These are phyloP conservation scores for Nebria ingens DNA, from an alignment of 1,140 invertebrate species.

Conservation along the genomic window DNA sequence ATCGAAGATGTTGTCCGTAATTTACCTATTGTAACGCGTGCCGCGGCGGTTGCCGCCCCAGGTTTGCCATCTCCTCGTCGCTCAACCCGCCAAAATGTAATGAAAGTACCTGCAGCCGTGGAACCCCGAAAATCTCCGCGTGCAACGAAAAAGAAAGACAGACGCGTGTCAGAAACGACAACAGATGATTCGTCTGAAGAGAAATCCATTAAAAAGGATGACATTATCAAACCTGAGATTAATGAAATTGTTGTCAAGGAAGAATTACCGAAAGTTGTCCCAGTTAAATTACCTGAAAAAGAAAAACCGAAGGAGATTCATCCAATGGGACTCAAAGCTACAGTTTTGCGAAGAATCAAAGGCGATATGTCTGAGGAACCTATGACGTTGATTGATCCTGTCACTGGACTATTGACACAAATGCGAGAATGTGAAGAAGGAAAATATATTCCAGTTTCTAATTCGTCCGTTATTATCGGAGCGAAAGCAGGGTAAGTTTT, in stretches of 20 bases:
- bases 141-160: conserved; percentile 44
- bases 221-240: conserved; percentile 27
- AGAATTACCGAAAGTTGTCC: background rate
- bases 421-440: conserved; percentile 64
- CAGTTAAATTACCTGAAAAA: conserved; percentile 18
- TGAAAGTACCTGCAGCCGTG: conserved; percentile 24
- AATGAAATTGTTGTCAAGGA: conserved; percentile 1
- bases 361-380: conserved; percentile 37
- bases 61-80: conserved; percentile 28
- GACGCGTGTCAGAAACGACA: conserved; percentile 50
- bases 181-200: conserved; percentile 50
- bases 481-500: no score
- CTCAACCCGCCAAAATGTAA: conserved; percentile 30
- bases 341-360: conserved; percentile 30
- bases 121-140: conserved; percentile 49
- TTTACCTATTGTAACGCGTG: conserved; percentile 30
- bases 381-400: conserved; percentile 59
- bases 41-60: conserved; percentile 27
- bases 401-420: conserved; percentile 61
- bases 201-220: conserved; percentile 27
- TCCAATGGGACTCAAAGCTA: conserved; percentile 28
- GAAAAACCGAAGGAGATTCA: conserved; percentile 23
- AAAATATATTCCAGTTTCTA: conserved; percentile 52
- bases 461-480: conserved; percentile 23
- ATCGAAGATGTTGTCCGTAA: conserved; percentile 77